phyloP scores from a whole-genome alignment of 1,140 invertebrate genomes.

The Euura lappo region DNA sequence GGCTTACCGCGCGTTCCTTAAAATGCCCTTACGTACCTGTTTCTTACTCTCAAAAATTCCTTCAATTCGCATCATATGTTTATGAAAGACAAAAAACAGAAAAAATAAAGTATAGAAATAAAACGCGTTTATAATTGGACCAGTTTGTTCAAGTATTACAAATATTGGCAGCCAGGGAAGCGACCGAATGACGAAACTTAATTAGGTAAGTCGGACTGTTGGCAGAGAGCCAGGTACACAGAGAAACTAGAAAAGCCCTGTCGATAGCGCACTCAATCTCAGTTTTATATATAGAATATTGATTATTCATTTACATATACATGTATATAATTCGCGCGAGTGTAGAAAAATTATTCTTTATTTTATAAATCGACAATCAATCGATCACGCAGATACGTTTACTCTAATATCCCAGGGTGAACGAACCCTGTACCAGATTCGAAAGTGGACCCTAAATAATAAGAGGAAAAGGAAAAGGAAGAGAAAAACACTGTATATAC shows the following conservation, averaged over 20 bases:
- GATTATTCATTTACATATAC: neutral
- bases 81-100: neutral
- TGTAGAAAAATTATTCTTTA: too few relatives aligned
- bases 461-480: slow-evolving; percentile 10
- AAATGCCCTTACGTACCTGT: neutral
- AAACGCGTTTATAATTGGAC: slow-evolving; percentile 51
- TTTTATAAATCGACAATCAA: too few relatives aligned
- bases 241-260: neutral
- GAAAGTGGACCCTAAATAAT: too few relatives aligned
- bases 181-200: slow-evolving; percentile 57
- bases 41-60: too few relatives aligned
- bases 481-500: neutral
- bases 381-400: too few relatives aligned
- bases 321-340: neutral
- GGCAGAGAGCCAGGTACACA: slow-evolving; percentile 46
- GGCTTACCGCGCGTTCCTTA: too few relatives aligned
- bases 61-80: too few relatives aligned
- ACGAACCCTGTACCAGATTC: too few relatives aligned
- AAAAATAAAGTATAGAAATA: neutral
- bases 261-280: too few relatives aligned
- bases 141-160: slow-evolving; percentile 54
- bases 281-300: neutral
- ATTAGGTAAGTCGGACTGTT: slow-evolving; percentile 58
- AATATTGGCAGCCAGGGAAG: slow-evolving; percentile 58
- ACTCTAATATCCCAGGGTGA: too few relatives aligned